Percentiles rank a stretch among this genome's conserved stretches.
These are phyloP conservation scores for Microchrysa polita DNA, from an alignment of 2,888 invertebrate species.

Conservation along the genomic window DNA sequence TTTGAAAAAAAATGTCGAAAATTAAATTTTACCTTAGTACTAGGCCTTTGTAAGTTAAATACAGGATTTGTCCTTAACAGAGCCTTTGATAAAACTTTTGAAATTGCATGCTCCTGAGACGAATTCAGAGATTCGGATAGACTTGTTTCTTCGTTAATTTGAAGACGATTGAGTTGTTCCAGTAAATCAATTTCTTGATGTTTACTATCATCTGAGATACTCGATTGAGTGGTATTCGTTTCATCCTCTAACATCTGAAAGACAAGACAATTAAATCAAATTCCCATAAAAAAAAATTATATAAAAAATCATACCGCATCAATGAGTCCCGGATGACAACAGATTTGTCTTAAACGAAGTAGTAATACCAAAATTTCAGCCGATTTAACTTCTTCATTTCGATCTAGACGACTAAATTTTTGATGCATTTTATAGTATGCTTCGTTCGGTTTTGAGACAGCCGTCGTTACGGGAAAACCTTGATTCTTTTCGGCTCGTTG, in stretches of 20 bases:
- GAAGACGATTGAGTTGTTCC: constrained; percentile 72
- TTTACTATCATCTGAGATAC: constrained; percentile 62
- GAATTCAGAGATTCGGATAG: constrained; percentile 53
- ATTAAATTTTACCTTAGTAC: constrained; percentile 70
- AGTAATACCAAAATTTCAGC: constrained; percentile 83
- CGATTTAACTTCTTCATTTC: constrained; percentile 70
- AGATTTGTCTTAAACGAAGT: constrained; percentile 86
- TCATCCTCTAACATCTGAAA: constrained; percentile 67
- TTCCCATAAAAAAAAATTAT: constrained; percentile 23
- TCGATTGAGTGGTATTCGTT: constrained; percentile 55
- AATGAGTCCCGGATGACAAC: constrained; percentile 88
- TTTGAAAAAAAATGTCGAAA: no score
- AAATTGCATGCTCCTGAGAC: constrained; percentile 65
- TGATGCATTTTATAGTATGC: constrained; percentile 73
- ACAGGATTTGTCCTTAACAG: constrained; percentile 77
- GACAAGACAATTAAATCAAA: constrained; percentile 52
- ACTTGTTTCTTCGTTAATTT: constrained; percentile 62
- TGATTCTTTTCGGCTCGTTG: constrained; percentile 76
- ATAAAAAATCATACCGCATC: constrained; percentile 69
- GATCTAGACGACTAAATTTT: constrained; percentile 70
- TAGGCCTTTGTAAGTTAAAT: constrained; percentile 69
- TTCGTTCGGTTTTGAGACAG: constrained; percentile 62
- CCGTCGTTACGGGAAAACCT: constrained; percentile 49
- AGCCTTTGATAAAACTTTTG: constrained; percentile 71
- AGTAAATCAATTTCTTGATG: constrained; percentile 69